Evolutionary conservation across 2,888 invertebrate species (phyloP), one percentile per base, ranked within the genome.

Genomic region (Drosophila neonasuta): DNA sequence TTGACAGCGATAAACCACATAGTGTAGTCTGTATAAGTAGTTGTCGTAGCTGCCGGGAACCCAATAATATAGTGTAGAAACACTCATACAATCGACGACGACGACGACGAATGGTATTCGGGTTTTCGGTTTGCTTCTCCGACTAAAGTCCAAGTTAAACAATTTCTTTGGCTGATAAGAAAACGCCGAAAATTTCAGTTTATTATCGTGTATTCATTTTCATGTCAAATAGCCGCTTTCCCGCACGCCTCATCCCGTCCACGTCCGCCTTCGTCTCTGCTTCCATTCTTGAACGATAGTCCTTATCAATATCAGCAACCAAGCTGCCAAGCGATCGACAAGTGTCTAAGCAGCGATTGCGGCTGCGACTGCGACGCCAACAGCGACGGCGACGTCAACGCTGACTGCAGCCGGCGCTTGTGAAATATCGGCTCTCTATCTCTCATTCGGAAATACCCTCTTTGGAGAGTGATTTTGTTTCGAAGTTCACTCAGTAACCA

Each of bases 111-210:
- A 42, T 54, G 32, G n/a, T 36, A 39, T 24, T 24, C n/a, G 30
- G 7, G 15, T 20, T 39, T 70, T 70, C 54, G 45, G 11, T 6
- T 45, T 55, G 34, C 55, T 34, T 68, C 15, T 10, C 44, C 20
- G 79, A 46, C 11, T 77, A 80, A 80, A 80, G 80, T 80, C 81
- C 80, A 84, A 74, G 67, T 60, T 61, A 49, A 68, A 54, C 56
- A 65, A 68, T 63, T 71, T 80, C 74, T 80, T 51, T 24, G 41
- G 10, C 48, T 68, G 81, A 80, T 84, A 80, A 77, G 58, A 50
- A 41, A 41, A 42, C 5, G 52, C 74, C 80, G 81, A 64, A 77
- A 82, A 80, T 56, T 61, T 71, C 10, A 48, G 42, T 57, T 71
- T 71, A 62, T 71, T 74, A 71, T 71, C 59, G 61, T 42, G 51